Base-by-base conservation (phyloP, 1,140 invertebrate species). In the Lepidurus arcticus region DNA sequence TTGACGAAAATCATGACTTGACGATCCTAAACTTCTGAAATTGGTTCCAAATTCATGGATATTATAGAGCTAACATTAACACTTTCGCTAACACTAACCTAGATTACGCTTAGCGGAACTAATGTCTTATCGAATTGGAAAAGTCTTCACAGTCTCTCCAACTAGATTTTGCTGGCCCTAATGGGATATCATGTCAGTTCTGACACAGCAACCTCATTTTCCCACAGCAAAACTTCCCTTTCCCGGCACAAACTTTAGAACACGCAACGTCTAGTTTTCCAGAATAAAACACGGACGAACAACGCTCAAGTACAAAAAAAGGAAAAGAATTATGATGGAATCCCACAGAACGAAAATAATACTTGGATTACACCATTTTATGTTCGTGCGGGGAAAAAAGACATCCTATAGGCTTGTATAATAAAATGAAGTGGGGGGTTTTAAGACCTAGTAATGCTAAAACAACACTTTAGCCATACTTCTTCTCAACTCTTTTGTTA, bases 151-250 rank as follows among this genome's bases (percentile, higher is more conserved):
- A 9, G 21, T 65, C 21, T 65, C 21, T 21, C 16, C 53, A n/a
- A 13, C 13, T n/a, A n/a, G 4, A 65, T 7, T 21, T 65, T 7
- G 53, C 53, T 65, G 13, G 53, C 21, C 21, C 16, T 9, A 65
- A 65, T 4, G 0, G 53, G 3, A 65, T 16, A 65, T 65, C 53
- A 65, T 21, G 53, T n/a, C 53, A n/a, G 21, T 65, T 65, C 53
- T 21, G 21, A 65, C 53, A 65, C 53, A 65, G 16, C 53, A 65
- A 65, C 53, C 53, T 65, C 53, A 65, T 65, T 65, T 65, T 65
- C 53, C 53, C 53, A 65, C 53, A 65, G 53, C 53, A 13, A 65
- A 65, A 65, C n/a, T 65, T 65, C 53, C 34, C 53, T 65, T 65
- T 7, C 9, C 53, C 53, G 53, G n/a, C 53, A 65, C 53, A 65